phyloP scores from a whole-genome alignment of 2,888 invertebrate species.

The Ophioninae sp. region DNA sequence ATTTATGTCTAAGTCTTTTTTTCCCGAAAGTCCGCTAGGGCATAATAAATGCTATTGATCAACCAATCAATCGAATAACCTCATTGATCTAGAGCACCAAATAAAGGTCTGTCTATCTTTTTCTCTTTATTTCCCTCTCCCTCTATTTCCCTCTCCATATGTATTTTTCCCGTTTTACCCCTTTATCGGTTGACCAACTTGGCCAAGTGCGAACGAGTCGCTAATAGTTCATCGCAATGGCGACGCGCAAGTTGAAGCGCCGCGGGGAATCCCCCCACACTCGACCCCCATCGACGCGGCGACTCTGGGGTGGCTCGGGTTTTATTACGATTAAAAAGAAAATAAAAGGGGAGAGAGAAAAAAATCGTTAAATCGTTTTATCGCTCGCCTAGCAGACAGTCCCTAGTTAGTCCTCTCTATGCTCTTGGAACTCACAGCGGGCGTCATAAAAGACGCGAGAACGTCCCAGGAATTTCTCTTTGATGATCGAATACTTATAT shows the following conservation, averaged over 20 bases:
- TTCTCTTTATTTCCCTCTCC: background rate
- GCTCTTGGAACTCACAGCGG: conserved; percentile 34
- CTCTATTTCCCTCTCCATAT: background rate
- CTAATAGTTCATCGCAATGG: conserved; percentile 19
- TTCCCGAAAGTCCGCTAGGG: no score
- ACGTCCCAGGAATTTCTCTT: conserved; percentile 39
- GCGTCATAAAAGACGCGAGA: conserved; percentile 40
- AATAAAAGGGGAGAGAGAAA: conserved; percentile 32
- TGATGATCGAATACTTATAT: conserved; percentile 48
- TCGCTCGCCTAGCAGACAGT: conserved; percentile 40
- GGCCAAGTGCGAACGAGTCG: background rate
- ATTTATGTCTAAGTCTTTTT: no score
- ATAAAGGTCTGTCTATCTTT: background rate
- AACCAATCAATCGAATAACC: no score
- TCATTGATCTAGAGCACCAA: no score
- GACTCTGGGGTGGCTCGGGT: conserved; percentile 15
- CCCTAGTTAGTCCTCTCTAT: conserved; percentile 20
- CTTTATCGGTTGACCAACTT: conserved; percentile 25
- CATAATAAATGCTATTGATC: no score
- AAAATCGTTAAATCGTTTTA: conserved; percentile 54
- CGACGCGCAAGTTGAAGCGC: background rate
- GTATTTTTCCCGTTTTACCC: conserved; percentile 34
- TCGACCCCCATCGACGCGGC: background rate
- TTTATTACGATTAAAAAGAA: conserved; percentile 40
- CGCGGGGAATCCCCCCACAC: conserved; percentile 18